A percentile compares a stretch with the other conserved stretches of the same genome.
Conservation (phyloP, 2,113 vertebrate genomes). For the Hippocampus barbouri region DNA sequence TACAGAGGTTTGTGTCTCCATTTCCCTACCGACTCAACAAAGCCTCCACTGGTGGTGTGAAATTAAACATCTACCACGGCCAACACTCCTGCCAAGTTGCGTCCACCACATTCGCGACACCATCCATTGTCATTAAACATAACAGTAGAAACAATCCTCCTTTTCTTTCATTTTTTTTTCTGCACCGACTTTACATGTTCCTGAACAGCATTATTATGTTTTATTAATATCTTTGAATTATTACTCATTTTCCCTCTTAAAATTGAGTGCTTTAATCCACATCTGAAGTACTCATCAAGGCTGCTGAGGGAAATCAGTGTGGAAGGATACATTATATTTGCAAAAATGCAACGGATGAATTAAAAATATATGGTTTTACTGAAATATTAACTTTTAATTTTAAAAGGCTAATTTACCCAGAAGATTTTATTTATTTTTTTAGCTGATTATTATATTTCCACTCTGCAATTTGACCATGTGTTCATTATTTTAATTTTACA, state of each 20-base stretch:
- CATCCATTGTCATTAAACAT: conserved; percentile 49
- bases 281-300: conserved; percentile 79
- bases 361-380: conserved; percentile 78
- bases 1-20: no score
- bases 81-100: neutral
- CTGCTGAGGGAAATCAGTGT: conserved; percentile 67
- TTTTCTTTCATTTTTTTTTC: conserved; percentile 58
- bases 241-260: conserved; percentile 78
- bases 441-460: conserved; percentile 34
- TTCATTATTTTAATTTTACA: conserved; percentile 12
- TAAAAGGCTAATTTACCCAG: conserved; percentile 71
- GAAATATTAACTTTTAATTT: conserved; percentile 80
- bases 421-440: conserved; percentile 55
- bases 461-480: neutral
- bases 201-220: conserved; percentile 75
- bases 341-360: conserved; percentile 77
- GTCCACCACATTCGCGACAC: conserved; percentile 1
- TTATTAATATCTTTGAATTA: conserved; percentile 82
- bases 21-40: no score
- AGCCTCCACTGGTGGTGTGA: neutral
- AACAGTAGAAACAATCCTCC: conserved; percentile 38
- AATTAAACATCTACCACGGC: neutral
- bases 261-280: conserved; percentile 80
- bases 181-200: conserved; percentile 70
- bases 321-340: conserved; percentile 78